Evolutionary conservation across 1,140 invertebrate species (phyloP), one percentile per base, ranked within the genome.

Genomic region (Drosophila repleta): DNA sequence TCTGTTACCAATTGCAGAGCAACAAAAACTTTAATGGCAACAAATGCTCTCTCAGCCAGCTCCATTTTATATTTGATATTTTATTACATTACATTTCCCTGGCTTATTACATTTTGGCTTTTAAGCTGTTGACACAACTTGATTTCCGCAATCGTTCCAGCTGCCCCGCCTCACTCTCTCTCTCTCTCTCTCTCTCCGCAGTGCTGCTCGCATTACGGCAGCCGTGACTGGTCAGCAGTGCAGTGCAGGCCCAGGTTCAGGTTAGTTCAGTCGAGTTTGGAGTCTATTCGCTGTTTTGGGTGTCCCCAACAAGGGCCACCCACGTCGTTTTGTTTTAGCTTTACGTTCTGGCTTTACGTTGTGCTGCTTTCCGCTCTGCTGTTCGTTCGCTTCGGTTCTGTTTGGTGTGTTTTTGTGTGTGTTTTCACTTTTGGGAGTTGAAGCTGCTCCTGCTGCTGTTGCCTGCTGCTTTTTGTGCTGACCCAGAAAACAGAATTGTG

Each of bases 71-170:
- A 84, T 89, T 88, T 88, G 84, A 89, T 88, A 88, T 89, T 88
- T 89, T 89, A 89, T 88, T 88, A 87, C 83, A 79, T 88, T 88
- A 89, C 84, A 88, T 89, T 88, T 89, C 83, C 76, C 84, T 89
- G 83, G 83, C 83, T 88, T 88, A 88, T 88, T 88, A 88, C 83
- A 88, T 88, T 88, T 88, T 88, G 84, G 83, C 83, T 88, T 88
- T 88, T 88, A 88, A 88, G 83, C 83, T 88, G 83, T 88, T 88
- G 83, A 88, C 83, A 88, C 83, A 88, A 88, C 83, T 88, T 88
- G 83, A 88, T 88, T 88, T 88, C 83, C 83, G 83, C 73, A 57
- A 57, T 70, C 65, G 66, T 69, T 63, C 21, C 67, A 21, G 3
- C 41, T 21, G 11, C 67, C 51, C 65, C 48, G 45, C 45, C 61